A percentile compares a stretch with the other conserved stretches of the same genome.
Conservation (phyloP, 23 tunicate genomes). For the Trididemnum nubilum region DNA sequence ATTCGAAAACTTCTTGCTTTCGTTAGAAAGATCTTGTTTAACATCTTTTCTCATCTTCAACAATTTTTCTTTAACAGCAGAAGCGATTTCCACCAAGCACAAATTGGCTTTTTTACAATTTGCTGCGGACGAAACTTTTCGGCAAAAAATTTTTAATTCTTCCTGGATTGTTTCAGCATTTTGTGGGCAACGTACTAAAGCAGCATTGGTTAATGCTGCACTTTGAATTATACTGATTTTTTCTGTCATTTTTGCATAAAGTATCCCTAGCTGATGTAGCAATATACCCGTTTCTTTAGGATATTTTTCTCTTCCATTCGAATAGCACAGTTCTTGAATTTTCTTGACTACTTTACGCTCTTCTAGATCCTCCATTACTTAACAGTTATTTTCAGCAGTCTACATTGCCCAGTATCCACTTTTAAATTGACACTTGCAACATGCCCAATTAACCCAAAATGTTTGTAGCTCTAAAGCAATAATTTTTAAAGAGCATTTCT, state of each 20-base stretch:
- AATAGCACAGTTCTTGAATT: background rate
- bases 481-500: too few species aligned
- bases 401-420: too few species aligned
- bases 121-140: background rate
- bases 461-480: too few species aligned
- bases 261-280: background rate
- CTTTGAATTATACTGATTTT: constrained; percentile 8
- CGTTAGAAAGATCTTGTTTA: too few species aligned
- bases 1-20: too few species aligned
- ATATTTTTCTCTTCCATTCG: constrained; percentile 12
- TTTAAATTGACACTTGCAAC: too few species aligned
- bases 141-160: background rate
- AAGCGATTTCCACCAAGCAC: background rate
- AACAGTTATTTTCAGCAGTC: too few species aligned
- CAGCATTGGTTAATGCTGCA: constrained; percentile 15
- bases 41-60: background rate
- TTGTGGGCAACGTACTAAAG: background rate
- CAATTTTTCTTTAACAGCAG: background rate
- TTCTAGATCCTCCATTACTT: too few species aligned
- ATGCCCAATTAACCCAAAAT: too few species aligned
- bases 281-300: background rate
- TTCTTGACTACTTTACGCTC: background rate
- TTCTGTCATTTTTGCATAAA: background rate
- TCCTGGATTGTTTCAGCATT: background rate
- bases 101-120: background rate